Percentiles rank a stretch among this genome's conserved stretches.
phyloP scores from a whole-genome alignment of 1,140 invertebrate genomes.

The Plodia interpunctella region DNA sequence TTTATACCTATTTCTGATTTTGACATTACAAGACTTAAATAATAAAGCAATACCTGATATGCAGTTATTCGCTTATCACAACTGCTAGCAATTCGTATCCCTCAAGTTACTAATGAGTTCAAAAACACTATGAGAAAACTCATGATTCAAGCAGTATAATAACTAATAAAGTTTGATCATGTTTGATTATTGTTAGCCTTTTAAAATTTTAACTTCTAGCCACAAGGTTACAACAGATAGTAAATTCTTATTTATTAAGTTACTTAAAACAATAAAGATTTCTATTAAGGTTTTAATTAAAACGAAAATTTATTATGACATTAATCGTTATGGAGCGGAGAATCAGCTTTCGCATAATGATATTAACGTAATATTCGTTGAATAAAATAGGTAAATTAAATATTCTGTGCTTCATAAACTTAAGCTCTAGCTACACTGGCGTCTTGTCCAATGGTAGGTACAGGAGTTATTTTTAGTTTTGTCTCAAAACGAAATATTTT shows the following conservation, averaged over 20 bases:
- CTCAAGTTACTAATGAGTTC: too few relatives aligned
- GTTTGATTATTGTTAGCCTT: background rate
- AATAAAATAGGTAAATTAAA: conserved; percentile 3
- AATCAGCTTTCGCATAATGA: conserved; percentile 1
- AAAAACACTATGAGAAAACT: too few relatives aligned
- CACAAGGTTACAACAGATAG: background rate
- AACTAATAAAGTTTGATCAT: background rate
- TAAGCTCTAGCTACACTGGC: background rate
- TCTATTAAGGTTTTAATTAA: conserved; percentile 6
- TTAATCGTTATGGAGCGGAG: conserved; percentile 3
- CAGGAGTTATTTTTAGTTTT: too few relatives aligned
- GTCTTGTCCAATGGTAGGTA: too few relatives aligned
- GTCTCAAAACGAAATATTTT: too few relatives aligned
- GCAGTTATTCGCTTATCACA: too few relatives aligned
- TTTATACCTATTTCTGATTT: too few relatives aligned
- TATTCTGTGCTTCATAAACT: background rate
- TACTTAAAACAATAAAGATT: background rate
- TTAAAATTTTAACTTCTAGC: background rate
- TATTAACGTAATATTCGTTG: conserved; percentile 2
- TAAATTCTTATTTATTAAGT: conserved; percentile 5
- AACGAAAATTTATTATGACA: conserved; percentile 4
- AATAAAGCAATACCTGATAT: too few relatives aligned
- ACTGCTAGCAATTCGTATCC: too few relatives aligned
- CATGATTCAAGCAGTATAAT: too few relatives aligned
- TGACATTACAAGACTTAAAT: too few relatives aligned